phyloP scores from a whole-genome alignment of 2,113 vertebrate species.

The Ptychochromis oligacanthus region DNA sequence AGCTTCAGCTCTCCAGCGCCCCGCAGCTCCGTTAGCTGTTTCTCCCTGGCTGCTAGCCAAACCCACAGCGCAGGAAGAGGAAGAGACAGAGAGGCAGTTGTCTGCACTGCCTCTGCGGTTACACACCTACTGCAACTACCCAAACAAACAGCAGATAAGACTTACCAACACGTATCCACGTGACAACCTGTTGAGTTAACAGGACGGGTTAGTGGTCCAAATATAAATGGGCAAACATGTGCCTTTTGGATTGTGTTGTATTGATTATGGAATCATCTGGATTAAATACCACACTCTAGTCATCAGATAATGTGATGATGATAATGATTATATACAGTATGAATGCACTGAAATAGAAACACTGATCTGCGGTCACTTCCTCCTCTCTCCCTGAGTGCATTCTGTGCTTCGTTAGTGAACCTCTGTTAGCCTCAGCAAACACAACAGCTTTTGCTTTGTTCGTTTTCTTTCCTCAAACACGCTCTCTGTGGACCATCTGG shows the following conservation, averaged over 20 bases:
- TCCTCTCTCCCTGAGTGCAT: not conserved
- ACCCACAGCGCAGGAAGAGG: constrained; percentile 29
- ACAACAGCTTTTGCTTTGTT: constrained; percentile 4
- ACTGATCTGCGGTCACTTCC: not conserved
- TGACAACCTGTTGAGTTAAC: not conserved
- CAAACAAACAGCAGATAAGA: constrained; percentile 23
- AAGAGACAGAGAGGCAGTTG: constrained; percentile 22
- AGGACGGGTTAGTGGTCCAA: not conserved
- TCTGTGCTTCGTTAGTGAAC: not conserved
- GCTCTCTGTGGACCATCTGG: constrained; percentile 40
- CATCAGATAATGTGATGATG: too few species aligned
- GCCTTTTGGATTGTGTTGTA: not conserved
- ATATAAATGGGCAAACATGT: not conserved
- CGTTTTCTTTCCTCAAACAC: not conserved
- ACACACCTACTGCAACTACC: constrained; percentile 4
- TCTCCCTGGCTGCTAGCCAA: constrained; percentile 12
- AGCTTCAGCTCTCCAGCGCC: constrained; percentile 4
- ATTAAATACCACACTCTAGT: not conserved
- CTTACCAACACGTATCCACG: not conserved
- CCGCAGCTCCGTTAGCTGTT: constrained; percentile 10
- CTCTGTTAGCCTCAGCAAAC: not conserved
- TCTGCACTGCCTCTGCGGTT: not conserved
- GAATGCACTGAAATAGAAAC: not conserved
- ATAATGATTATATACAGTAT: too few species aligned
- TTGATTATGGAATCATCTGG: not conserved